These are phyloP conservation scores for Leptarthrus brevirostris DNA, from an alignment of 2,888 invertebrate species.

Conservation along the genomic window DNA sequence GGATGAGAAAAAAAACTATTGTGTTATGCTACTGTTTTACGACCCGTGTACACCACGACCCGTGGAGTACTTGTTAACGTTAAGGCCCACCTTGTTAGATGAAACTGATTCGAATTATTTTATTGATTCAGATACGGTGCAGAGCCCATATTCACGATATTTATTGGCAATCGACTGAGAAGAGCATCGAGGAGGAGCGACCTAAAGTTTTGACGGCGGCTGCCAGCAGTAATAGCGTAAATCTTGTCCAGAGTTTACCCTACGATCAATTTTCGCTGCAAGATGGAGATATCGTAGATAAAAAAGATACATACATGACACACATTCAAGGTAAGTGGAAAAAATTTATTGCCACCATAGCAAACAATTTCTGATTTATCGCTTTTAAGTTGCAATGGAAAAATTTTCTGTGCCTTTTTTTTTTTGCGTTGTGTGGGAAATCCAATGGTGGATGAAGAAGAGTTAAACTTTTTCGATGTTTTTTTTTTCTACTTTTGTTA, in stretches of 20 bases:
- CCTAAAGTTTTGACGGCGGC: conserved; percentile 56
- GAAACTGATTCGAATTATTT: conserved; percentile 33
- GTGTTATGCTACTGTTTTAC: too few species aligned
- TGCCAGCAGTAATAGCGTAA: conserved; percentile 60
- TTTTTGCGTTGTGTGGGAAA: too few species aligned
- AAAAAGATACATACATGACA: conserved; percentile 64
- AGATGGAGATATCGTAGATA: conserved; percentile 63
- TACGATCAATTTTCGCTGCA: conserved; percentile 65
- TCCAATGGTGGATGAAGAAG: neutral
- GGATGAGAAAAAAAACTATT: too few species aligned
- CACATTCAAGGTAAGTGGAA: conserved; percentile 63
- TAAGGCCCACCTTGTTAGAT: neutral
- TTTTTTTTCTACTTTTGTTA: neutral
- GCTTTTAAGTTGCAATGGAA: neutral
- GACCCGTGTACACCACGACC: neutral
- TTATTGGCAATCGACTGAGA: conserved; percentile 76
- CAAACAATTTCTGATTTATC: conserved; percentile 33
- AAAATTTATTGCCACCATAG: conserved; percentile 11
- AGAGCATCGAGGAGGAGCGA: conserved; percentile 73
- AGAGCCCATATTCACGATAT: conserved; percentile 75
- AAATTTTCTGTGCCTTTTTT: neutral
- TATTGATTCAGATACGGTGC: conserved; percentile 70
- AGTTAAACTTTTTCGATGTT: neutral
- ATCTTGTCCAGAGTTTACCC: conserved; percentile 61
- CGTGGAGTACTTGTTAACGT: neutral